Conservation (phyloP, 1,140 invertebrate genomes). For the Helicorthomorpha holstii region DNA sequence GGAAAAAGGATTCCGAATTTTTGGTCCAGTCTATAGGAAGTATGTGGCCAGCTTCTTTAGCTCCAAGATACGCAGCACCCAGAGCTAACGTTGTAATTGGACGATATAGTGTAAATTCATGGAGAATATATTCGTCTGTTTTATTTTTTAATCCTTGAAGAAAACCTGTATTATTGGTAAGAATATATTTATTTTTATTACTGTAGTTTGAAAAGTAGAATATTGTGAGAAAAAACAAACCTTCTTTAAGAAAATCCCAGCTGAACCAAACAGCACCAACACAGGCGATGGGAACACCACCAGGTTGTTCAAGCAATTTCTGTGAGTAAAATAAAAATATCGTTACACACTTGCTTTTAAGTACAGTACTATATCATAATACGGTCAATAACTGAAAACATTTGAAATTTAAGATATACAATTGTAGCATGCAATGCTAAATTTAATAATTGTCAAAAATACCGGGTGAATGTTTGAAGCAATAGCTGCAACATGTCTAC, state of each 20-base stretch:
- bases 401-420: no score
- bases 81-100: not conserved
- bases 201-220: no score
- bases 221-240: no score
- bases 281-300: constrained; percentile 24
- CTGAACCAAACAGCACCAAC: constrained; percentile 28
- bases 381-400: no score
- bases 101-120: not conserved
- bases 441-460: not conserved
- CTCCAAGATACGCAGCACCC: not conserved
- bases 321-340: constrained; percentile 1
- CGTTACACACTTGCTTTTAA: no score
- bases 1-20: not conserved
- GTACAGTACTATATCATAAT: no score
- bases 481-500: not conserved
- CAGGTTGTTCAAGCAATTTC: constrained; percentile 12
- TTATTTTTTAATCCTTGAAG: not conserved
- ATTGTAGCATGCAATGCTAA: no score
- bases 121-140: not conserved
- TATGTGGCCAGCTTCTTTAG: not conserved
- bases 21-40: not conserved
- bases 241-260: constrained; percentile 23
- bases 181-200: no score
- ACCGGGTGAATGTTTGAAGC: not conserved
- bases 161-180: no score